phyloP scores from a whole-genome alignment of 2,113 vertebrate species.

The Polyodon spathula region DNA sequence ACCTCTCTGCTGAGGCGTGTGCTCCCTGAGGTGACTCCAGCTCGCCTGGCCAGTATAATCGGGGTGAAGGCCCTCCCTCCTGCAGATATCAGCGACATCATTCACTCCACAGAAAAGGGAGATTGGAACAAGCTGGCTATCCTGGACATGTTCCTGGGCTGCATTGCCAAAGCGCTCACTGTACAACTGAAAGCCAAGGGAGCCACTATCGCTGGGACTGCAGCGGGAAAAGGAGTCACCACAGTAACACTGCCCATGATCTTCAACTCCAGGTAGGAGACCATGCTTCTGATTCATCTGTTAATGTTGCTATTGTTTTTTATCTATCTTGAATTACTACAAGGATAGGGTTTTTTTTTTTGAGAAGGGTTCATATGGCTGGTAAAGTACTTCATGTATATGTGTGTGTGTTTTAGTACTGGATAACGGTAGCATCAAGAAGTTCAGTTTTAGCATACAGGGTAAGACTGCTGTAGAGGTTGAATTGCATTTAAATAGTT shows the following conservation, averaged over 20 bases:
- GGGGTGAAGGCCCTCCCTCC: conserved; percentile 93
- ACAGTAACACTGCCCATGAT: conserved; percentile 96
- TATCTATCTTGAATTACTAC: no score
- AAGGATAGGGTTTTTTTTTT: no score
- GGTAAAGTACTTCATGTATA: background rate
- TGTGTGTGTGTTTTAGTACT: background rate
- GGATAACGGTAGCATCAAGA: background rate
- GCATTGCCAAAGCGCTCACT: conserved; percentile 95
- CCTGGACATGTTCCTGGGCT: conserved; percentile 96
- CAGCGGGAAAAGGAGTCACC: conserved; percentile 93
- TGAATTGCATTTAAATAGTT: background rate
- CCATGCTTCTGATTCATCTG: background rate
- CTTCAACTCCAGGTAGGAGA: conserved; percentile 88
- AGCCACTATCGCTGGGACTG: conserved; percentile 82
- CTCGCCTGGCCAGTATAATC: conserved; percentile 88
- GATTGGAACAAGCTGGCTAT: conserved; percentile 96
- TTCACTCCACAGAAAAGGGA: conserved; percentile 96
- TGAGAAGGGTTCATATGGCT: no score
- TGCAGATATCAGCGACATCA: conserved; percentile 97
- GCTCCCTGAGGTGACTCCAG: conserved; percentile 89
- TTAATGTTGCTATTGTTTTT: background rate
- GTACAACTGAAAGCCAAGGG: conserved; percentile 98
- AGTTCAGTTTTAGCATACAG: background rate
- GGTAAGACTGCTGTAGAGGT: background rate
- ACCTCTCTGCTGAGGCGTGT: conserved; percentile 89